These are phyloP conservation scores for Yponomeuta sedellus DNA, from an alignment of 2,888 invertebrate species.

Conservation along the genomic window DNA sequence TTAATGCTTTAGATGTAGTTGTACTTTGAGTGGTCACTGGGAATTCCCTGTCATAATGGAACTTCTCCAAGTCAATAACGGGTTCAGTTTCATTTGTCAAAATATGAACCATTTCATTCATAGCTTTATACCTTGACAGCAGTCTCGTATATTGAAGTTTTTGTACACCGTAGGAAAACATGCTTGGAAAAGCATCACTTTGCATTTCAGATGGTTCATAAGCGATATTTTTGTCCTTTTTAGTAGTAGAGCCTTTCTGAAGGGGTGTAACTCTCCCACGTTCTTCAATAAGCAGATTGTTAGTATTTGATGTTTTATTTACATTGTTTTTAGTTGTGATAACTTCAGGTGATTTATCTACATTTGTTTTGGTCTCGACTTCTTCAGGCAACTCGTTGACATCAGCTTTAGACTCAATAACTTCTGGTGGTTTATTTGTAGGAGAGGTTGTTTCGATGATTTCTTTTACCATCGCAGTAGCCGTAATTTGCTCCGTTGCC, in stretches of 20 bases:
- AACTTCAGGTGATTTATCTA: not conserved
- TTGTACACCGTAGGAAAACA: slow-evolving; percentile 61
- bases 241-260: not conserved
- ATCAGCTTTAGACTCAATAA: not conserved
- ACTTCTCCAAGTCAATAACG: slow-evolving; percentile 42
- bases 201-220: slow-evolving; percentile 66
- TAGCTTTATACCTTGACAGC: slow-evolving; percentile 50
- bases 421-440: not conserved
- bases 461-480: not conserved
- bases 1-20: slow-evolving; percentile 23
- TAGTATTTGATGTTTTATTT: not conserved
- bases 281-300: not conserved
- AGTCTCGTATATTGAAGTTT: slow-evolving; percentile 59
- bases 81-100: slow-evolving; percentile 49
- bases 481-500: slow-evolving; percentile 22
- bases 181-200: slow-evolving; percentile 57
- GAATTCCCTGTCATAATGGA: slow-evolving; percentile 49
- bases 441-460: not conserved
- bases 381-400: not conserved
- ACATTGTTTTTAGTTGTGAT: not conserved
- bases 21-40: slow-evolving; percentile 24
- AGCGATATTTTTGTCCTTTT: slow-evolving; percentile 35
- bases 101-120: slow-evolving; percentile 58
- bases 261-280: not conserved
- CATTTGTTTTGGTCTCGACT: not conserved